Evolutionary conservation across 1,140 invertebrate genomes (phyloP), one percentile per base, ranked within the genome.

Genomic region (Drosophila nasuta): DNA sequence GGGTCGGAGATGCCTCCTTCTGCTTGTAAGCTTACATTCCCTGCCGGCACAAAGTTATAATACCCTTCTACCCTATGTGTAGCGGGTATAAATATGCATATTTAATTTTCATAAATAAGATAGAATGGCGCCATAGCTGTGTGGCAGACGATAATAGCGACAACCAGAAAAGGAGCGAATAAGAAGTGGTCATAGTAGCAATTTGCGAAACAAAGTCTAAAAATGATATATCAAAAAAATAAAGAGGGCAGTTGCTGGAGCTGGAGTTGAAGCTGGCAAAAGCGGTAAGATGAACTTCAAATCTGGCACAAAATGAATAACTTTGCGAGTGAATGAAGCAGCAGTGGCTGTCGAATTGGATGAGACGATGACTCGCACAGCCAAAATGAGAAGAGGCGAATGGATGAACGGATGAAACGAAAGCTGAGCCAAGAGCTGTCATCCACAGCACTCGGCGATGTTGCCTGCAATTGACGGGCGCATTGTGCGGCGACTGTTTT

Each of bases 91-190:
- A 70, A 73, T 82, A 79, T 87, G 70, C 65, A 89, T 88, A 25
- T 88, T 89, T 88, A 87, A 88, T 88, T 89, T 89, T 83, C 78
- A 88, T 88, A 88, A 88, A 88, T 75, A 89, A 88, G 81, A 79
- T 77, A 75, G 83, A 89, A 89, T 83, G 85, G 85, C 74, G 81
- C 64, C 77, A 82, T 79, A 87, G 87, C 71, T 74, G 60, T 74
- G 60, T 60, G 72, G 75, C 72, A 86, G 76, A 86, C 83, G 62
- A 71, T 79, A 82, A 86, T 49, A 72, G 81, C 54, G 68, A 56
- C 75, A 48, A 60, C 5, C 13, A 3, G 20, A 7, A 17, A 41
- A 1, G 7, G 7, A 13, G 15, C 11, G 17, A 52, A 28, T 30
- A 3, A 33, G 10, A n/a, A 13, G 11, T 49, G 72, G 28, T 35